Evolutionary conservation across 2,113 vertebrate species (phyloP).

Genomic region (Jacana jacana): DNA sequence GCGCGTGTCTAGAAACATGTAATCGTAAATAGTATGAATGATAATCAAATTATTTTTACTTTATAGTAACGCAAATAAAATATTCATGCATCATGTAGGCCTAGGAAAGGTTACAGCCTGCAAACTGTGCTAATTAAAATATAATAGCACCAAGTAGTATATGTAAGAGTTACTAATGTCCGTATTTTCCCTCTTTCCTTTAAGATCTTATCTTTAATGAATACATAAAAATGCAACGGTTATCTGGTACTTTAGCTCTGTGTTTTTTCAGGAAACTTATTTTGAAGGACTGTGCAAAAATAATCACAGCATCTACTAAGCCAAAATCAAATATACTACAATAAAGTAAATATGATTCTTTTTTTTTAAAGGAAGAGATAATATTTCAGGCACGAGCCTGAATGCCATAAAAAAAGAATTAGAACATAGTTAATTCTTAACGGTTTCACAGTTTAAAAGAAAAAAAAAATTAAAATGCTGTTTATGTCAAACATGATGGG

Average conservation of each 20-base stretch:
- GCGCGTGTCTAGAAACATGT: conserved; percentile 8
- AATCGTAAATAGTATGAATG: conserved; percentile 16
- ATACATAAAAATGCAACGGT: conserved; percentile 46
- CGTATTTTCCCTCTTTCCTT: conserved; percentile 16
- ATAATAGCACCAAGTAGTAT: conserved; percentile 4
- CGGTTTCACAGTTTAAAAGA: neutral
- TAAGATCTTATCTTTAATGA: conserved; percentile 58
- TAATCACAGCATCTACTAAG: neutral
- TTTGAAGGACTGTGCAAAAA: conserved; percentile 14
- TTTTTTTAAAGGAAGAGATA: neutral
- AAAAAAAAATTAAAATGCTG: neutral
- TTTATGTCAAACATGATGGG: neutral
- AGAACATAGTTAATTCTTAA: neutral
- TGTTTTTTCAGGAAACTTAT: neutral
- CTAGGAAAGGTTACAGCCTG: conserved; percentile 55
- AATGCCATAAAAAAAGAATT: neutral
- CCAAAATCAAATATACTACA: neutral
- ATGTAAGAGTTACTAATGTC: conserved; percentile 37
- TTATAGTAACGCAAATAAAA: conserved; percentile 59
- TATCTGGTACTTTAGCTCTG: conserved; percentile 17
- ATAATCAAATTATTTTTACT: conserved; percentile 62
- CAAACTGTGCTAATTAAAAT: conserved; percentile 56
- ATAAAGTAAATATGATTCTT: neutral
- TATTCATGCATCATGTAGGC: conserved; percentile 42
- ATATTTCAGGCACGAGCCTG: neutral